Base-by-base conservation (phyloP, 2,797 vertebrate genomes). In the Catostomus latipinnis region DNA sequence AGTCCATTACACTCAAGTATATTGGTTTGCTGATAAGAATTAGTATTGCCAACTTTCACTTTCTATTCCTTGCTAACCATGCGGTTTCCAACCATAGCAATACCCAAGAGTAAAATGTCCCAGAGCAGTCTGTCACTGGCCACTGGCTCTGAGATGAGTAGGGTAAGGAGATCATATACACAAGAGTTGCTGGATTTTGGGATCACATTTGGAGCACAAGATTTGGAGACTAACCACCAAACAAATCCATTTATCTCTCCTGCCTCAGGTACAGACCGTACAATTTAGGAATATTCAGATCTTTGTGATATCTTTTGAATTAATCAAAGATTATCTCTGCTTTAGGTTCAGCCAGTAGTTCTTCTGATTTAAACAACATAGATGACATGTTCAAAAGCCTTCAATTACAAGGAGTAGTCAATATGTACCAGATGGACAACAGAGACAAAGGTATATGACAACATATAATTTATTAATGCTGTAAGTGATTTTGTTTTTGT, bases 131-230 rank as follows among this genome's bases (percentile, higher is more conserved):
- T 80, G 53, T 78, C 71, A 11, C 67, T 67, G 66, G 74, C 65
- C 49, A 65, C 78, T 63, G 80, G 60, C 70, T 75, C 34, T 45
- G 81, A 68, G 18, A 53, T 45, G 60, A 78, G 60, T 50, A 45
- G 72, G 0, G 81, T 79, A 46, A 85, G 73, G 67, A 84, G 78
- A 53, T 94, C 93, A 0, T 94, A 94, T 83, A 80, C 87, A 0
- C 91, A 93, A 76, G 93, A 94, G 57, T 90, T 94, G 52, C 78
- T 88, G 71, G 91, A 91, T 77, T 78, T 84, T 62, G 88, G 87
- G 10, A 93, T 94, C 5, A 86, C 90, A 22, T 94, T 94, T 81
- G 88, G 85, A 5, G 71, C 78, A 6, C 74, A 86, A 8, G 43
- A 46, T 8, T 77, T 77, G 18, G 80, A 74, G 18, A 63, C 60